Percentiles rank a stretch among this genome's conserved stretches.
Conservation (phyloP, 2,797 vertebrate species). For the Chelon labrosus region DNA sequence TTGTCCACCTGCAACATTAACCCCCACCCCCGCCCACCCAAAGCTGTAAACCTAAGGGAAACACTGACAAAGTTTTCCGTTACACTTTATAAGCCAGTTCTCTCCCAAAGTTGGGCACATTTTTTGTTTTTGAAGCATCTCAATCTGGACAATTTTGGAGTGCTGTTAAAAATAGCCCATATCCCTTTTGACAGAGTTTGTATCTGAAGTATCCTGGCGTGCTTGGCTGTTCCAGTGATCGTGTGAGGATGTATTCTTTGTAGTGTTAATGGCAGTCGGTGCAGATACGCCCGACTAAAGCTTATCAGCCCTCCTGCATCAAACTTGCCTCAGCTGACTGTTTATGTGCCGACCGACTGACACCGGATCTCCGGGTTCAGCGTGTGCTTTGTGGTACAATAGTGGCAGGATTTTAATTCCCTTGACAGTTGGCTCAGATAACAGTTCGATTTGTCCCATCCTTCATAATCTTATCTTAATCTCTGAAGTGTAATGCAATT, state of each 20-base stretch:
- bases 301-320: constrained; percentile 35
- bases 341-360: constrained; percentile 14
- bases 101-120: constrained; percentile 20
- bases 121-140: constrained; percentile 15
- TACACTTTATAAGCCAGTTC: constrained; percentile 30
- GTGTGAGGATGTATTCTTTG: constrained; percentile 1
- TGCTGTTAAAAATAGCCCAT: constrained; percentile 28
- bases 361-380: constrained; percentile 28
- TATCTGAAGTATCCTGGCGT: constrained; percentile 26
- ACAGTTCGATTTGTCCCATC: constrained; percentile 42
- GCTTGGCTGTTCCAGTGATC: constrained; percentile 35
- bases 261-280: constrained; percentile 19
- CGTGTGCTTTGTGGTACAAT: constrained; percentile 40
- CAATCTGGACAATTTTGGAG: constrained; percentile 11
- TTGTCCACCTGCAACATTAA: too few species aligned
- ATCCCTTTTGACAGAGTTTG: constrained; percentile 17
- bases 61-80: too few species aligned
- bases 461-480: constrained; percentile 57
- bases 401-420: constrained; percentile 24
- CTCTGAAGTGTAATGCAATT: constrained; percentile 64
- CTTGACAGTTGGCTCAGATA: constrained; percentile 48
- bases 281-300: constrained; percentile 13
- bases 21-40: too few species aligned
- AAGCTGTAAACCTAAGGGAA: too few species aligned
- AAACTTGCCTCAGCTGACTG: constrained; percentile 21